Percentiles rank a stretch among this genome's conserved stretches.
Conservation (phyloP, 2,113 vertebrate species). For the Poecilia latipinna region DNA sequence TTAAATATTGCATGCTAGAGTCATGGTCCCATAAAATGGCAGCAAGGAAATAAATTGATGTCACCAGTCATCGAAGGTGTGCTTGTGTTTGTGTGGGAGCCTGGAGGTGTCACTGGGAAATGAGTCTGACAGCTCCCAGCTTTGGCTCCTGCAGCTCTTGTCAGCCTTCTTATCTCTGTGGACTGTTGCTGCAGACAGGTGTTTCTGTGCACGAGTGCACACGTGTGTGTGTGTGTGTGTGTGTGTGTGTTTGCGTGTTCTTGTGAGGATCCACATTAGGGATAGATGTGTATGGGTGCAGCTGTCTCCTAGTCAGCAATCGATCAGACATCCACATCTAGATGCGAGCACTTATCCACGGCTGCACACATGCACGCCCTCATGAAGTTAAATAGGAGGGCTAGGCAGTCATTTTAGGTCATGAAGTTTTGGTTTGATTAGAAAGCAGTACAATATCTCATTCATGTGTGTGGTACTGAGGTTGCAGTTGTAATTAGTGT, state of each 20-base stretch:
- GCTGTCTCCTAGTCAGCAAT: conserved; percentile 25
- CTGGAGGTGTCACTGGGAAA: conserved; percentile 53
- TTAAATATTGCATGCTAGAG: conserved; percentile 1
- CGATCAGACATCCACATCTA: conserved; percentile 19
- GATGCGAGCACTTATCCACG: conserved; percentile 10
- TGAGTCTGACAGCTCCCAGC: conserved; percentile 63
- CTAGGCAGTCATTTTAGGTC: conserved; percentile 41
- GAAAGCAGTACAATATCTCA: conserved; percentile 13
- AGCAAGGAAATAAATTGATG: conserved; percentile 11
- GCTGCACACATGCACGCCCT: neutral
- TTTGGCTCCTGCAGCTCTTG: conserved; percentile 65
- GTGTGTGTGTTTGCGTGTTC: neutral
- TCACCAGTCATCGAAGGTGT: conserved; percentile 24
- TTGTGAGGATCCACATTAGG: conserved; percentile 1
- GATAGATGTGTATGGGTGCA: conserved; percentile 15
- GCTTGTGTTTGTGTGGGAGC: conserved; percentile 10
- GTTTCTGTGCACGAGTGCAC: conserved; percentile 33
- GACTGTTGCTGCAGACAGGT: conserved; percentile 66
- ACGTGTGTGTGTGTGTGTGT: neutral
- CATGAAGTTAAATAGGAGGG: conserved; percentile 30
- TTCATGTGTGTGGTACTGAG: conserved; percentile 1
- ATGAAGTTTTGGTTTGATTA: conserved; percentile 4
- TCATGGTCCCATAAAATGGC: neutral
- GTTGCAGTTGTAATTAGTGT: conserved; percentile 3
- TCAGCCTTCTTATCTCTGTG: conserved; percentile 64